phyloP scores from a whole-genome alignment of 2,888 invertebrate species.

The Mythimna loreyi region DNA sequence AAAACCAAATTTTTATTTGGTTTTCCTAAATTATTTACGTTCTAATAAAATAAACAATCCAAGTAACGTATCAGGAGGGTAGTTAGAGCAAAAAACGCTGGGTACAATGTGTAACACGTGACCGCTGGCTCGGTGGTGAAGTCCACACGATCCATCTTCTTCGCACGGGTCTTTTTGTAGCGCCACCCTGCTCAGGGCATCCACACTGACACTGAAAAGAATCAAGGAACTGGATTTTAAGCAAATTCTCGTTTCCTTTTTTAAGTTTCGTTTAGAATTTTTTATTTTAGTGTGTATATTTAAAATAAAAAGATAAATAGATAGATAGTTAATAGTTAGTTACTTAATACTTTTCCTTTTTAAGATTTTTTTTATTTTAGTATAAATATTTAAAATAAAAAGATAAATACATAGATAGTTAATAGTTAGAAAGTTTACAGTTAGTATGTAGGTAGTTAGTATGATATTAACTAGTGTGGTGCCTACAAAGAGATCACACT shows the following conservation, averaged over 20 bases:
- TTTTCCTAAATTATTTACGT: not conserved
- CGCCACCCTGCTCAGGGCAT: constrained; percentile 55
- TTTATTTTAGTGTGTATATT: no score
- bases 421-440: no score
- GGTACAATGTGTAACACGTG: constrained; percentile 53
- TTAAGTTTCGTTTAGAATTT: no score
- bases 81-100: constrained; percentile 50
- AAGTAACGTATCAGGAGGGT: constrained; percentile 33
- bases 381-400: no score
- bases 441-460: no score
- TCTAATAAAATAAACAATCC: constrained; percentile 3
- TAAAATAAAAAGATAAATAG: no score
- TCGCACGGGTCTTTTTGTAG: constrained; percentile 71
- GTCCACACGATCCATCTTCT: constrained; percentile 75
- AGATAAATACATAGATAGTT: no score
- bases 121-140: constrained; percentile 68
- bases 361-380: no score
- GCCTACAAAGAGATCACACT: no score
- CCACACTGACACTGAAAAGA: constrained; percentile 32
- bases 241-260: not conserved
- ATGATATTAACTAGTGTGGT: no score
- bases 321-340: no score
- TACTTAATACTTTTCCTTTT: no score
- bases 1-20: constrained; percentile 8
- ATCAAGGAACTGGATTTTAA: constrained; percentile 26